Percentiles rank a stretch among this genome's conserved stretches.
Evolutionary conservation across 2,113 vertebrate species (phyloP).

Genomic region (Litocranius walleri): DNA sequence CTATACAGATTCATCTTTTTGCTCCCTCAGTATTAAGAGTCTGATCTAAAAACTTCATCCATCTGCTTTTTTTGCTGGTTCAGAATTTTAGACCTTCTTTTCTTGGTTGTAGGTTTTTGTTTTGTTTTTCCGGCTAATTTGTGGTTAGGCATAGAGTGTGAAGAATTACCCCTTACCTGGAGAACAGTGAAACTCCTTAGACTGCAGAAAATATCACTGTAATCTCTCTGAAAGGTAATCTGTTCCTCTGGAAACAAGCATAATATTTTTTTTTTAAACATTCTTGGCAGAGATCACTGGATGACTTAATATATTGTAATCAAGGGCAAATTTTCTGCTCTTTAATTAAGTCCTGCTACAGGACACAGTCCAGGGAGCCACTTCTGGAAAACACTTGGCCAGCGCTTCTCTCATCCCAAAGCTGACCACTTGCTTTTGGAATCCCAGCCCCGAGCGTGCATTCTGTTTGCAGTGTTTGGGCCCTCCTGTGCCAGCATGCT

Average conservation of each 20-base stretch:
- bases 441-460: not conserved
- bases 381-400: constrained; percentile 45
- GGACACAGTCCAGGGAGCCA: constrained; percentile 63
- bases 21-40: not conserved
- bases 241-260: constrained; percentile 75
- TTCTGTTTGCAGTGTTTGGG: not conserved
- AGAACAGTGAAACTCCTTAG: constrained; percentile 41
- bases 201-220: constrained; percentile 43
- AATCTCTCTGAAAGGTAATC: constrained; percentile 68
- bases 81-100: not conserved
- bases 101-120: not conserved
- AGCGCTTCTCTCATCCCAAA: constrained; percentile 48
- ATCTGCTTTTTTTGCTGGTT: not conserved
- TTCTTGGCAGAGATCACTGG: constrained; percentile 70
- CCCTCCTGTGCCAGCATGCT: constrained; percentile 50
- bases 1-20: not conserved
- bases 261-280: constrained; percentile 64
- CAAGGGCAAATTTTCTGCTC: constrained; percentile 63
- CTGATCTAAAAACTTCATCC: not conserved
- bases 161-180: constrained; percentile 52
- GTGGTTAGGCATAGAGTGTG: not conserved
- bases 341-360: constrained; percentile 66
- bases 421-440: not conserved
- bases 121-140: not conserved
- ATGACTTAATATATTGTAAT: constrained; percentile 74